A percentile compares a stretch with the other conserved stretches of the same genome.
Evolutionary conservation across 2,888 invertebrate genomes (phyloP).

Genomic region (Dascillus cervinus): DNA sequence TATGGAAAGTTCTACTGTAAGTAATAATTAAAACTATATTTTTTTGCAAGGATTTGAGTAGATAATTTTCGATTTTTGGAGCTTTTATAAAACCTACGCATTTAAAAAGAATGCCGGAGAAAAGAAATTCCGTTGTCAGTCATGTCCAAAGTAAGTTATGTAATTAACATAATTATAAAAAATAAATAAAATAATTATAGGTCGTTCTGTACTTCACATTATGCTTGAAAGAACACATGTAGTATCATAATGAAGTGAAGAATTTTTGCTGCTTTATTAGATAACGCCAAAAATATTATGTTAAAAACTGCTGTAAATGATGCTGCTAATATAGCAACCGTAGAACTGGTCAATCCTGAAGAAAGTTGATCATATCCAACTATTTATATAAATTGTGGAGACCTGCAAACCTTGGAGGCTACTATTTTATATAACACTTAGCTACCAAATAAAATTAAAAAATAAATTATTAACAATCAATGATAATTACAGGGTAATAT

Average conservation of each 20-base stretch:
- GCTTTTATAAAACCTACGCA: constrained; percentile 50
- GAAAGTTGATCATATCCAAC: constrained; percentile 7
- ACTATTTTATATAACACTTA: constrained; percentile 17
- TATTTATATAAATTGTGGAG: constrained; percentile 16
- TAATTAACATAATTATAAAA: too few relatives aligned
- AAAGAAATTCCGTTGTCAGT: constrained; percentile 34
- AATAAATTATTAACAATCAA: too few relatives aligned
- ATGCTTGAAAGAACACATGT: constrained; percentile 32
- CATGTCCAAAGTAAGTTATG: constrained; percentile 37
- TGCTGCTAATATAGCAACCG: background rate
- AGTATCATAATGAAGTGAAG: constrained; percentile 34
- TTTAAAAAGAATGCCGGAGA: constrained; percentile 44
- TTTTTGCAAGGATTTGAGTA: too few relatives aligned
- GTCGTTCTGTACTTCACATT: constrained; percentile 26
- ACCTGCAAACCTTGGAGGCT: constrained; percentile 15
- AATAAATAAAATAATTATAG: too few relatives aligned
- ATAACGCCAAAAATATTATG: too few relatives aligned
- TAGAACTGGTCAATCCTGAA: constrained; percentile 3
- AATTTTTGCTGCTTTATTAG: constrained; percentile 37
- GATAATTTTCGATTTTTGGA: too few relatives aligned
- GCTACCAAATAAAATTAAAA: constrained; percentile 21
- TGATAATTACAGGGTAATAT: too few relatives aligned
- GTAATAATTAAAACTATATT: too few relatives aligned
- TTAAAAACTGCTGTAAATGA: background rate
- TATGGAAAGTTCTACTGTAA: too few relatives aligned